Percentiles rank a stretch among this genome's conserved stretches.
These are phyloP conservation scores for Nyctibius grandis DNA, from an alignment of 2,797 vertebrate species.

Conservation along the genomic window DNA sequence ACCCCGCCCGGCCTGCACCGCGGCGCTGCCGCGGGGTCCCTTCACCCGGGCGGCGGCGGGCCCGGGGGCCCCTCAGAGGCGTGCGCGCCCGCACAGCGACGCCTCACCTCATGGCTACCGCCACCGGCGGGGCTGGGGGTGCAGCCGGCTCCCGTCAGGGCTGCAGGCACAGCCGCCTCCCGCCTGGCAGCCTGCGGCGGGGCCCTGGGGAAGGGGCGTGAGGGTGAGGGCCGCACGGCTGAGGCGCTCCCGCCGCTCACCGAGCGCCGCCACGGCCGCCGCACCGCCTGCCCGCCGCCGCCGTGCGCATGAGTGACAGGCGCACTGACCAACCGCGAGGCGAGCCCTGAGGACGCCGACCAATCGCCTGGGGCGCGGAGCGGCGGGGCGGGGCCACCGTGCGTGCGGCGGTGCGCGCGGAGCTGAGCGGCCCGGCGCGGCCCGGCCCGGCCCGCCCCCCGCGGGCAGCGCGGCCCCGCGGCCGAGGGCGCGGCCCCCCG, in stretches of 20 bases:
- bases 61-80: neutral
- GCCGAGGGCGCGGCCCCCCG: neutral
- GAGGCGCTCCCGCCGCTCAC: neutral
- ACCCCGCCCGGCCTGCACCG: neutral
- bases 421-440: neutral
- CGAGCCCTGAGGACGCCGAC: neutral
- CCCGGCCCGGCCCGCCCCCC: neutral
- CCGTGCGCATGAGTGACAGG: neutral
- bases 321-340: neutral
- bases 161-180: neutral
- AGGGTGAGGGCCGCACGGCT: fast-evolving
- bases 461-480: neutral
- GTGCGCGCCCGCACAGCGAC: neutral
- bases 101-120: neutral
- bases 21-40: neutral
- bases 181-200: neutral
- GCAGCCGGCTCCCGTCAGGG: neutral
- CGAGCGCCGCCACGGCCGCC: neutral
- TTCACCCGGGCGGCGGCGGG: neutral
- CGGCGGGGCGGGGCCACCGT: neutral
- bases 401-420: neutral
- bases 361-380: neutral
- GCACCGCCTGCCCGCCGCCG: neutral
- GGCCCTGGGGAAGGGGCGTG: fast-evolving
- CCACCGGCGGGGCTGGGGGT: neutral